Evolutionary conservation across 1,140 invertebrate genomes (phyloP), one percentile per base, ranked within the genome.

Genomic region (Papilio aristodemus): DNA sequence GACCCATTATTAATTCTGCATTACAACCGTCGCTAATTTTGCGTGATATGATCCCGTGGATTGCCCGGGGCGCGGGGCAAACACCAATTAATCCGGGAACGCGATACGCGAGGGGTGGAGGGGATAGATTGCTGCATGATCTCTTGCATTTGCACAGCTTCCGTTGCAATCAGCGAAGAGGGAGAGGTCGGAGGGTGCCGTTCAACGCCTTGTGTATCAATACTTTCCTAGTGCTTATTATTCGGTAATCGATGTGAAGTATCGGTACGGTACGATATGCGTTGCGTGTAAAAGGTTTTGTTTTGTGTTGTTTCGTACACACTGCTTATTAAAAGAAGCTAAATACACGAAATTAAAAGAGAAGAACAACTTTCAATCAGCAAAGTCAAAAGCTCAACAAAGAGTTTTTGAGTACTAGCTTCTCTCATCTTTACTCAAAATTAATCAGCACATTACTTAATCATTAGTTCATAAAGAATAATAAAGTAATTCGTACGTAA

Each of bases 61-160:
- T 79, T 79, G 77, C 80, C 84, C 78, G 64, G 68, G 75, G 75
- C 74, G 76, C 66, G 80, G 79, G 81, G 77, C 79, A 84, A 83
- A 83, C 75, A 72, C 70, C 76, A 78, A 82, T 82, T 82, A 82
- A 84, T 83, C 81, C 73, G 75, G 79, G 78, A 86, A 90, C 84
- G 83, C 82, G 85, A 87, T 87, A 87, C 71, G 72, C 76, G 76
- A 74, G 77, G 73, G 69, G 74, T 57, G 72, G 71, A 72, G 74
- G 67, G 71, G 76, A 76, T 84, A 87, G 83, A 87, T 89, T 86
- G 84, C 81, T 79, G 84, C 78, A 83, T 85, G 83, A 88, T 88
- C 85, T 81, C 64, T 54, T 89, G 86, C 88, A 89, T 86, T 90
- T 87, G 79, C 85, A 86, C 82, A 78, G 84, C 88, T 89, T 90